Conservation (phyloP, 2,797 vertebrate genomes). For the Sylvilagus floridanus region DNA sequence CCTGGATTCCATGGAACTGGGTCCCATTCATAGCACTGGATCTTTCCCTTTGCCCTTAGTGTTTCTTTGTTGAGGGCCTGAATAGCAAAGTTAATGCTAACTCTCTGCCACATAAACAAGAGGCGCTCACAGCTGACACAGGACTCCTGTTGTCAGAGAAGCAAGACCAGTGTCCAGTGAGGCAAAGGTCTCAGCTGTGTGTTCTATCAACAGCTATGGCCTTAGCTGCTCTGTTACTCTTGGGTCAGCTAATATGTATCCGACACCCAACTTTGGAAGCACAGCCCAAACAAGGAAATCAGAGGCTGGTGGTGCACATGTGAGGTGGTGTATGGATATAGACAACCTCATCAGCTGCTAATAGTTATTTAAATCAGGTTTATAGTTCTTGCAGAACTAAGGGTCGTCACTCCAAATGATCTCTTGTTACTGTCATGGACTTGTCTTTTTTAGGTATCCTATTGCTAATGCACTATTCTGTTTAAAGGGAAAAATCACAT, state of each 20-base stretch:
- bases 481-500: neutral
- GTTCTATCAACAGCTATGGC: too few relatives aligned
- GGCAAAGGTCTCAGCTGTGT: rapidly evolving
- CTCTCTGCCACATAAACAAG: neutral
- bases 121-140: neutral
- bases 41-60: neutral
- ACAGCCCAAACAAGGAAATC: neutral
- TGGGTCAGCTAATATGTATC: neutral
- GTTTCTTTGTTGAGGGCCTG: neutral
- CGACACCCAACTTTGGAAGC: neutral
- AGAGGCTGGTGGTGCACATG: neutral
- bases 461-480: neutral
- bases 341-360: neutral
- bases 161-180: neutral
- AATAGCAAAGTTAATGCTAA: neutral
- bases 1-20: neutral
- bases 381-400: neutral
- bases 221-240: neutral
- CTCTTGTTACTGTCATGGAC: neutral
- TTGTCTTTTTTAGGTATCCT: neutral
- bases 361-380: neutral
- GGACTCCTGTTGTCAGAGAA: neutral
- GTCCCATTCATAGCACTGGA: neutral
- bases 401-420: neutral
- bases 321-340: neutral